Base-by-base conservation (phyloP, 2,888 invertebrate species). In the Drosophila monieri region DNA sequence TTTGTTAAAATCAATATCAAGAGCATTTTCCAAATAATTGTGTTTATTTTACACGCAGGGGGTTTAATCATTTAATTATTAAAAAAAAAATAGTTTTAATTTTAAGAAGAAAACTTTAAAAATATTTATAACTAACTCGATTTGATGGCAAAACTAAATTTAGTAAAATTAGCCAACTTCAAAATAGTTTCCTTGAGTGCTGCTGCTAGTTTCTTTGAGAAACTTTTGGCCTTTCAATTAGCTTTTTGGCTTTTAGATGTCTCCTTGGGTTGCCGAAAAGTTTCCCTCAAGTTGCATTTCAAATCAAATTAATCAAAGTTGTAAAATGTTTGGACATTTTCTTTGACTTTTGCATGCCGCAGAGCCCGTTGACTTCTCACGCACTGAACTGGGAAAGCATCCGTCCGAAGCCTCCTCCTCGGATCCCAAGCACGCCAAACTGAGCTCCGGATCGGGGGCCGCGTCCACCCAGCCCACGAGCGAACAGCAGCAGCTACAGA, bases 331-430 rank as follows among this genome's bases (percentile, higher is more conserved):
- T 60, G 55, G 60, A 69, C 71, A 57, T 75, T 43, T 78, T 73
- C 64, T 64, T 64, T 61, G 52, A 64, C 52, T 25, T 46, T 51
- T 52, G 32, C 25, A 14, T 49, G 44, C 76, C 77, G 14, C 78
- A 91, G 91, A 92, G 80, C 91, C 91, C 74, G 91, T 92, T 79
- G 91, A 92, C 89, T 92, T 92, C 76, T 92, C 91, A 81, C 90
- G 91, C 76, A 85, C 89, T 9, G 91, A 91, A 15, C 67, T 78
- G 54, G 72, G 71, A 21, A 69, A 76, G 61, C 81, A 69, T 65
- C 76, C 53, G 54, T 62, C 54, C 39, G 72, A 71, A n/a, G 56
- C 64, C 72, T 73, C 58, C 54, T 55, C 76, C 46, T 43, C 66
- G 51, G 80, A 78, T 35, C 54, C 57, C 54, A 79, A 86, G 57